Evolutionary conservation across 2,888 invertebrate genomes (phyloP), one percentile per base, ranked within the genome.

Genomic region (Lycia hirtaria): DNA sequence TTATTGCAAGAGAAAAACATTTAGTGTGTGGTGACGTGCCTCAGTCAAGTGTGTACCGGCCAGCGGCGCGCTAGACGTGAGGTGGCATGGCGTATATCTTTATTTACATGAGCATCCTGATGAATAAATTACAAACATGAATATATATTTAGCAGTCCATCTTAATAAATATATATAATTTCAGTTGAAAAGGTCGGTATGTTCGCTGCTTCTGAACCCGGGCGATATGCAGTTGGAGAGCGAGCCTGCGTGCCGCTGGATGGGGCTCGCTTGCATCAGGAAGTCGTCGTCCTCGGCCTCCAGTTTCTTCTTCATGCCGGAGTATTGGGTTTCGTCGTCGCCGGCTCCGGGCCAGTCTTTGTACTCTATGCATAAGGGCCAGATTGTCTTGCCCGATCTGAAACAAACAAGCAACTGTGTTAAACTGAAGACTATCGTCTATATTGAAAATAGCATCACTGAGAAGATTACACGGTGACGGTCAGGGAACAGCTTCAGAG

Each of bases 291-390:
- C 92, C 41, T 92, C 92, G 0, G 75, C 69, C 15, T 86, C 88
- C 14, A 85, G 59, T 67, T 87, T 91, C 41, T 79, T 80, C 67
- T 84, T 87, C 75, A 87, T 80, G 30, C 80, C 81, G 0, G 83
- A 71, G 67, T 86, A 88, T 58, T 92, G 91, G 0, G 83, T 86
- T 56, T 87, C 85, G 10, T 84, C 85, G 6, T 85, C 85, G 1
- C 83, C 83, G 7, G 85, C 83, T 12, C 81, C 87, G 4, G 80
- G 64, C 74, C 86, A 85, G 63, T 92, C 90, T 72, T 93, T 91
- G 70, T 93, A 93, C 62, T 93, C 92, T 68, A 91, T 85, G 75
- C 93, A 93, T 4, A 92, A 75, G 0, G 92, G 92, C 85, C 89
- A 87, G 54, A 93, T 88, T 68, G 82, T 87, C 75, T 88, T 85